Conservation (phyloP, 2,113 vertebrate genomes). For the Glaucidium brasilianum region DNA sequence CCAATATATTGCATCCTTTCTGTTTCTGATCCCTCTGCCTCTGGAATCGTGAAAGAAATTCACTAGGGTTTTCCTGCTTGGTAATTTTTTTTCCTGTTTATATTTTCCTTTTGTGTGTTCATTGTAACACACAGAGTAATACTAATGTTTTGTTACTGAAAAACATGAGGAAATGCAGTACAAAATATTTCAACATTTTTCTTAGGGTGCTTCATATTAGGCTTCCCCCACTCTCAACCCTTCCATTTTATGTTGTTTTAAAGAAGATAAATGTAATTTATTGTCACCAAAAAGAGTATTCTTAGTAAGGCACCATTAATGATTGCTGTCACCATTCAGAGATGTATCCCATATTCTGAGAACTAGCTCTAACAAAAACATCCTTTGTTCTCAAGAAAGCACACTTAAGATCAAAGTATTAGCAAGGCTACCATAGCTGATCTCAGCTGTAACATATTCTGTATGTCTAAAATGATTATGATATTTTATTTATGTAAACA, state of each 20-base stretch:
- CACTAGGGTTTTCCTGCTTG: neutral
- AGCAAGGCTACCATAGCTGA: neutral
- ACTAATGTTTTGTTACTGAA: neutral
- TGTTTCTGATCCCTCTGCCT: neutral
- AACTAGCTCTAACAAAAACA: neutral
- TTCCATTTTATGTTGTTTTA: neutral
- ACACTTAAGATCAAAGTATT: neutral
- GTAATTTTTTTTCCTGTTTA: neutral
- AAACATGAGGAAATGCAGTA: neutral
- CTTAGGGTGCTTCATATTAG: neutral
- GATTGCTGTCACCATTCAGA: neutral
- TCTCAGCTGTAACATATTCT: neutral
- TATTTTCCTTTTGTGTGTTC: neutral
- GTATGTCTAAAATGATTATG: neutral
- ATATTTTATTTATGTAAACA: conserved; percentile 17
- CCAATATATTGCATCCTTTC: neutral
- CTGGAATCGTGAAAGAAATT: neutral
- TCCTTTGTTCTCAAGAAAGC: neutral
- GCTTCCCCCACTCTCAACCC: neutral
- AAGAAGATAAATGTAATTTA: neutral
- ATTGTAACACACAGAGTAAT: neutral
- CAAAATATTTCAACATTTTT: neutral
- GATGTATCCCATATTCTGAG: neutral
- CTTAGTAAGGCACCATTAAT: neutral
- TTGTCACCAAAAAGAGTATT: neutral